Evolutionary conservation across 2,797 vertebrate species (phyloP).

Genomic region (Channa striata): DNA sequence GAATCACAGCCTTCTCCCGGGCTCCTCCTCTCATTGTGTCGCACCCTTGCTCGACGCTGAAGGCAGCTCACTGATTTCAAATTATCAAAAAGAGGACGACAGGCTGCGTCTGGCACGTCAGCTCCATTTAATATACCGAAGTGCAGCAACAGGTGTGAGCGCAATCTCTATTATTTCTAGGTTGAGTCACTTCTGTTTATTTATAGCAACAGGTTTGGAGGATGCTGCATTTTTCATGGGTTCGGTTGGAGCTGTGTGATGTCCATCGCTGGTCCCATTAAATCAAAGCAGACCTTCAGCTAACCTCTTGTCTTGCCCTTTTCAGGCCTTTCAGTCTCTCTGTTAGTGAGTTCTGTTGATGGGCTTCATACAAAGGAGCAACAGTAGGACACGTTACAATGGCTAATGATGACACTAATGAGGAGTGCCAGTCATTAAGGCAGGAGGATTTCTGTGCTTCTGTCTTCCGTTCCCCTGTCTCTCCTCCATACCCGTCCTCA

Average conservation of each 20-base stretch:
- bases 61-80: slow-evolving; percentile 43
- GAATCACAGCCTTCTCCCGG: slow-evolving; percentile 24
- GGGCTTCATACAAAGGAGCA: slow-evolving; percentile 23
- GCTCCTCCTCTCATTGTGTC: background rate
- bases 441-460: slow-evolving; percentile 23
- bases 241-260: slow-evolving; percentile 24
- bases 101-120: slow-evolving; percentile 35
- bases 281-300: slow-evolving; percentile 31
- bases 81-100: slow-evolving; percentile 39
- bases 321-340: slow-evolving; percentile 30
- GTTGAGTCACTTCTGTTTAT: background rate
- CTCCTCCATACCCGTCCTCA: slow-evolving; percentile 3
- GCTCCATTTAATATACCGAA: slow-evolving; percentile 46
- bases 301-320: slow-evolving; percentile 19
- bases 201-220: background rate
- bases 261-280: slow-evolving; percentile 22
- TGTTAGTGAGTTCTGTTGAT: slow-evolving; percentile 11
- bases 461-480: background rate
- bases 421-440: slow-evolving; percentile 67
- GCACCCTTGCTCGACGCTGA: background rate
- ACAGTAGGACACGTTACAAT: slow-evolving; percentile 35
- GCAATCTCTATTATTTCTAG: background rate
- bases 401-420: slow-evolving; percentile 74
- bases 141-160: slow-evolving; percentile 65
- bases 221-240: background rate